Percentiles rank a stretch among this genome's conserved stretches.
phyloP scores from a whole-genome alignment of 1,140 invertebrate species.

The Bombus pascuorum region DNA sequence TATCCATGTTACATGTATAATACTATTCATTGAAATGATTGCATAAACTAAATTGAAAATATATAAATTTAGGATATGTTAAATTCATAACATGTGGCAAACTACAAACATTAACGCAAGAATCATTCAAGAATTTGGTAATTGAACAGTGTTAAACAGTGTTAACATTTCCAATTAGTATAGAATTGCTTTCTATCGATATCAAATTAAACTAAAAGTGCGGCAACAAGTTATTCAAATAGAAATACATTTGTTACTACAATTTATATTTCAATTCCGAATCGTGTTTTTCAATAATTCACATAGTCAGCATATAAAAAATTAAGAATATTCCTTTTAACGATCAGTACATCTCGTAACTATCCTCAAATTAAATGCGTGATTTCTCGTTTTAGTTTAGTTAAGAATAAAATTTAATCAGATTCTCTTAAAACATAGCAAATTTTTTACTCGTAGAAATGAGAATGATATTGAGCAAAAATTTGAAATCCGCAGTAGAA shows the following conservation, averaged over 20 bases:
- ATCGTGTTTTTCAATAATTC: too few species aligned
- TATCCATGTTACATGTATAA: background rate
- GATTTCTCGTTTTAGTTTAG: too few species aligned
- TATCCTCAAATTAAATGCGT: background rate
- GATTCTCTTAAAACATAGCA: too few species aligned
- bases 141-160: background rate
- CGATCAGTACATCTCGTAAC: background rate
- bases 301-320: background rate
- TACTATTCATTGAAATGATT: background rate
- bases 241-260: background rate
- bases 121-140: background rate
- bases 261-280: background rate
- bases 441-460: too few species aligned
- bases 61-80: background rate
- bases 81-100: too few species aligned
- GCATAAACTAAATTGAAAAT: background rate
- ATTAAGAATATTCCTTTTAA: background rate
- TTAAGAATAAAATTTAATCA: too few species aligned
- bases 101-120: background rate
- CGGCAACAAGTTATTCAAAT: background rate
- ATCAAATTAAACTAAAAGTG: background rate
- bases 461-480: too few species aligned
- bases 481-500: too few species aligned
- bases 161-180: background rate
- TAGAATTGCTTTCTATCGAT: background rate